phyloP scores from a whole-genome alignment of 53 echinoderm and acorn worm species.

The Holothuria scabra region DNA sequence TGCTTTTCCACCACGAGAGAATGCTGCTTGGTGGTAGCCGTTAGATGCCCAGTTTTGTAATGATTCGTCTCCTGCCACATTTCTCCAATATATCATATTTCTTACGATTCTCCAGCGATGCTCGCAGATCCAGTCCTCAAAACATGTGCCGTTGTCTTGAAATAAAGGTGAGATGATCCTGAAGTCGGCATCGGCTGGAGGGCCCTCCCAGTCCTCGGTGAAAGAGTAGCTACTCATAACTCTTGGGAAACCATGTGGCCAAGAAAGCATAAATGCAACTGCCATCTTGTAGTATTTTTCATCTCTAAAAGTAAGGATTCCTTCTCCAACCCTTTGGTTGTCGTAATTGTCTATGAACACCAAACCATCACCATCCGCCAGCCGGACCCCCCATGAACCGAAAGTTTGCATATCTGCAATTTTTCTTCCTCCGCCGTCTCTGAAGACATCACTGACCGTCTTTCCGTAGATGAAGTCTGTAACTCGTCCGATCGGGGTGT shows the following conservation, averaged over 20 bases:
- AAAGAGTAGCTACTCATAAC: conserved; percentile 89
- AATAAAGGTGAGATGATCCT: conserved; percentile 49
- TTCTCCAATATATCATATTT: conserved; percentile 70
- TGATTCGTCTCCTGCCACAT: conserved; percentile 44
- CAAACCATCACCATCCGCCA: conserved; percentile 41
- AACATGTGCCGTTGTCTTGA: conserved; percentile 65
- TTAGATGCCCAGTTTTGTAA: conserved; percentile 76
- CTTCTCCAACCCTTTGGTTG: conserved; percentile 76
- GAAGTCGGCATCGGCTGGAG: conserved; percentile 53
- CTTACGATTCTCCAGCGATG: conserved; percentile 76
- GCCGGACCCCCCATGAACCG: conserved; percentile 28
- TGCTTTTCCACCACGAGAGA: conserved; percentile 74
- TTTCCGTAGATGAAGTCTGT: conserved; percentile 85
- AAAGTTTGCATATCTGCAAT: conserved; percentile 12
- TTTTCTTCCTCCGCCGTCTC: conserved; percentile 41
- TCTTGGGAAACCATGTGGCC: conserved; percentile 77
- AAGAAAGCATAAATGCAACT: conserved; percentile 79
- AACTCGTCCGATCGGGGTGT: conserved; percentile 71
- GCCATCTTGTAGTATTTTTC: conserved; percentile 75
- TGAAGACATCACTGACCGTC: conserved; percentile 17
- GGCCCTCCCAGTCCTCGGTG: conserved; percentile 52
- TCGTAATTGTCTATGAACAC: conserved; percentile 89
- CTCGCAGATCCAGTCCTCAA: conserved; percentile 76
- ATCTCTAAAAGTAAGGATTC: conserved; percentile 58
- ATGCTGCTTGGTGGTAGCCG: conserved; percentile 77